phyloP scores from a whole-genome alignment of 1,140 invertebrate genomes.

The Rhagoletis zephyria region DNA sequence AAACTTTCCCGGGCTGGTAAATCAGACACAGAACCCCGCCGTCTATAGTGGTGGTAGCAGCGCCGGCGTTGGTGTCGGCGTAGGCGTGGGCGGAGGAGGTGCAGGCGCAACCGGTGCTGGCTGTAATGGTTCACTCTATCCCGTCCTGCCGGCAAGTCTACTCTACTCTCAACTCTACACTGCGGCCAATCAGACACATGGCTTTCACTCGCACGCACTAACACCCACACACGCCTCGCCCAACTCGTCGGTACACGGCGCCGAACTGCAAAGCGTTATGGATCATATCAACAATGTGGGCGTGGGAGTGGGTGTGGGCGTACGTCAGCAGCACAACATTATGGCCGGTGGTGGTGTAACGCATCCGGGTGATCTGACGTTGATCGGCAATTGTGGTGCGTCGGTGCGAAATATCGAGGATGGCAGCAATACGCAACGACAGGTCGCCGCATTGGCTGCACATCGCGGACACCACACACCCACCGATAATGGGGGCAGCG shows the following conservation, averaged over 20 bases:
- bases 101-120: slow-evolving; percentile 60
- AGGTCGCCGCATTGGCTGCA: slow-evolving; percentile 76
- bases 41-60: slow-evolving; percentile 64
- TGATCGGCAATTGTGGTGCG: slow-evolving; percentile 78
- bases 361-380: slow-evolving; percentile 75
- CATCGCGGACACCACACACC: slow-evolving; percentile 78
- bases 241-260: slow-evolving; percentile 76
- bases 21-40: slow-evolving; percentile 69
- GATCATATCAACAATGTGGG: slow-evolving; percentile 79
- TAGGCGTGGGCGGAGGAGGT: slow-evolving; percentile 55
- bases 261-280: slow-evolving; percentile 80
- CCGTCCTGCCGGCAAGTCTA: slow-evolving; percentile 83
- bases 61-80: slow-evolving; percentile 62
- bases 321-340: slow-evolving; percentile 75
- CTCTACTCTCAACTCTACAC: slow-evolving; percentile 88
- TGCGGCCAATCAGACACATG: slow-evolving; percentile 83
- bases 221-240: slow-evolving; percentile 76
- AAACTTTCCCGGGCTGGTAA: slow-evolving; percentile 70
- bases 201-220: slow-evolving; percentile 81
- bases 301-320: slow-evolving; percentile 66
- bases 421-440: slow-evolving; percentile 70
- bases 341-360: slow-evolving; percentile 74
- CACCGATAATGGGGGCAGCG: slow-evolving; percentile 79
- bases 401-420: slow-evolving; percentile 78
- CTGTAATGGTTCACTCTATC: slow-evolving; percentile 81